Conservation (phyloP, 2,888 invertebrate species). For the Drosophila hamatofila region DNA sequence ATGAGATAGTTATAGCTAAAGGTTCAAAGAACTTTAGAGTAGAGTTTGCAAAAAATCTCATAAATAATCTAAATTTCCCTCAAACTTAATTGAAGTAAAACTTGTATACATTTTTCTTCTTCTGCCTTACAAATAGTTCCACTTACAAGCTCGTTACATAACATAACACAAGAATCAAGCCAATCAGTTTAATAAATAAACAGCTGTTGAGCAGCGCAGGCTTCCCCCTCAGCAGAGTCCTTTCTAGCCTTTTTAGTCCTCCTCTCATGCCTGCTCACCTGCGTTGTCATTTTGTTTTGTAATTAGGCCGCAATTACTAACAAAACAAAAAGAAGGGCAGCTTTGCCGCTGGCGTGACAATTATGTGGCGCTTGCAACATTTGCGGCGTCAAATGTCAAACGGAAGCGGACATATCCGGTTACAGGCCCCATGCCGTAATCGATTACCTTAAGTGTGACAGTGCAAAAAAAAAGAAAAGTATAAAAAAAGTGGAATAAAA, state of each 20-base stretch:
- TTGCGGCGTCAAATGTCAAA: conserved; percentile 41
- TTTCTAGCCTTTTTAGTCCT: neutral
- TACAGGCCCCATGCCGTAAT: conserved; percentile 62
- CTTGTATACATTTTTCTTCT: too few relatives aligned
- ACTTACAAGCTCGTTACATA: too few relatives aligned
- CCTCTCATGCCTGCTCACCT: neutral
- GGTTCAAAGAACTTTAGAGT: too few relatives aligned
- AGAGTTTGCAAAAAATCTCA: too few relatives aligned
- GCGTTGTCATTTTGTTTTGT: conserved; percentile 25
- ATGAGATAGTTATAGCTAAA: too few relatives aligned
- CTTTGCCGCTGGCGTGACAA: conserved; percentile 24
- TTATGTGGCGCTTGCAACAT: conserved; percentile 46
- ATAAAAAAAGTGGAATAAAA: neutral
- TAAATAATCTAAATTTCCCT: too few relatives aligned
- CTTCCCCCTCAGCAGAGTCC: neutral
- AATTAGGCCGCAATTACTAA: conserved; percentile 67
- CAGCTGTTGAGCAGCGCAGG: neutral
- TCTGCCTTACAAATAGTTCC: too few relatives aligned
- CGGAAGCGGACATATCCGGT: conserved; percentile 75
- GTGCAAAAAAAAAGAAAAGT: conserved; percentile 18
- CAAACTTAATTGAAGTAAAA: too few relatives aligned
- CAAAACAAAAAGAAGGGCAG: conserved; percentile 39
- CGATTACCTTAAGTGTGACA: conserved; percentile 74
- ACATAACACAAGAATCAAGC: too few relatives aligned
- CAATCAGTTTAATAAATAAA: too few relatives aligned